phyloP scores from a whole-genome alignment of 2,113 vertebrate genomes.

The Astatoreochromis straeleni region DNA sequence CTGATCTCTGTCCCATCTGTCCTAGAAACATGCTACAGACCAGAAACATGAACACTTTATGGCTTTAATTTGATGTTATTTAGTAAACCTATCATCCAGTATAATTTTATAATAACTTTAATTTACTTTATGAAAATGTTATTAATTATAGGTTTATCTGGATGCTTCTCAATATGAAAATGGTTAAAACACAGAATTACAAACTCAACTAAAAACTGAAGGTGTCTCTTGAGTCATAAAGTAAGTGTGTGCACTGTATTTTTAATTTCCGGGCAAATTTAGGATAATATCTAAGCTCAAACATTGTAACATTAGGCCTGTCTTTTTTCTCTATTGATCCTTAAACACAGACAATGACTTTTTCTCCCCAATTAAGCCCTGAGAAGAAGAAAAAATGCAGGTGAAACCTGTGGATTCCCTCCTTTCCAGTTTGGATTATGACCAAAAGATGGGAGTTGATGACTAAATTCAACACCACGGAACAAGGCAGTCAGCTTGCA shows the following conservation, averaged over 20 bases:
- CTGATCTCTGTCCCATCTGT: conserved; percentile 16
- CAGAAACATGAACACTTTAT: neutral
- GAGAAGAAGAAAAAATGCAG: neutral
- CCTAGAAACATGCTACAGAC: neutral
- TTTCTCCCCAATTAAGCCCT: accelerated
- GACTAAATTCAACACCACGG: neutral
- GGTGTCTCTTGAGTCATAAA: neutral
- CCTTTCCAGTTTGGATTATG: neutral
- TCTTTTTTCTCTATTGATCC: conserved; percentile 28
- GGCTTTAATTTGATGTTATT: neutral
- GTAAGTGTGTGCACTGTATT: neutral
- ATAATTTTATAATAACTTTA: neutral
- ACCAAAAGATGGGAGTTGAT: neutral
- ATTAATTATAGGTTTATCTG: neutral
- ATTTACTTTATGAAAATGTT: neutral
- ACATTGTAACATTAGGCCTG: conserved; percentile 8
- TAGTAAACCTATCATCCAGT: neutral
- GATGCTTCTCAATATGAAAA: neutral
- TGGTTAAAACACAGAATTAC: neutral
- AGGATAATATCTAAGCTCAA: neutral
- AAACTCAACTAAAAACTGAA: neutral
- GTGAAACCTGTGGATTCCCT: neutral
- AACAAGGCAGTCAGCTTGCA: neutral
- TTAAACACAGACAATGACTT: neutral
- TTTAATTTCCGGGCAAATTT: neutral